These are phyloP conservation scores for Etheostoma spectabile DNA, from an alignment of 2,113 vertebrate species.

Conservation along the genomic window DNA sequence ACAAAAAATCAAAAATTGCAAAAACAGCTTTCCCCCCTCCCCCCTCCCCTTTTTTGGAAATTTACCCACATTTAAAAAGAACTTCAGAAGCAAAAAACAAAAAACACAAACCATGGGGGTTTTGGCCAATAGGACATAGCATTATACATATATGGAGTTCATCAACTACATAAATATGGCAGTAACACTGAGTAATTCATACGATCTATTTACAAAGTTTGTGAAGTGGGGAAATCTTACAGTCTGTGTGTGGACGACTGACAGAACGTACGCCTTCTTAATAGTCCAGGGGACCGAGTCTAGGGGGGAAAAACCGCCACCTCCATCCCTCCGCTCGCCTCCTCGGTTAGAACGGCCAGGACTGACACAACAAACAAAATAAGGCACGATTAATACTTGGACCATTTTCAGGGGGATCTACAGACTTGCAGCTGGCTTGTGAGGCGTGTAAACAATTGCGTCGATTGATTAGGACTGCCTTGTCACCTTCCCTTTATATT, in stretches of 20 bases:
- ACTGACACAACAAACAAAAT: slow-evolving; percentile 90
- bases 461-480: slow-evolving; percentile 74
- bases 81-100: slow-evolving; percentile 31
- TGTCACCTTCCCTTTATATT: slow-evolving; percentile 79
- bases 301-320: slow-evolving; percentile 35
- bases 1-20: slow-evolving; percentile 44
- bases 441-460: slow-evolving; percentile 82
- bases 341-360: slow-evolving; percentile 86
- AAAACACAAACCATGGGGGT: slow-evolving; percentile 78
- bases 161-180: slow-evolving; percentile 91
- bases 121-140: slow-evolving; percentile 92
- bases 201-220: slow-evolving; percentile 91
- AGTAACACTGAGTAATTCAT: slow-evolving; percentile 97
- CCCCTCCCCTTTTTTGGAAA: slow-evolving; percentile 46
- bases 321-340: slow-evolving; percentile 61
- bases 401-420: slow-evolving; percentile 82
- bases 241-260: slow-evolving; percentile 78
- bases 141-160: slow-evolving; percentile 86
- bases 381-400: slow-evolving; percentile 98
- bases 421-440: slow-evolving; percentile 84
- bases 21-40: slow-evolving; percentile 50
- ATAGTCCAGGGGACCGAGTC: slow-evolving; percentile 71
- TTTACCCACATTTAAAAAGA: slow-evolving; percentile 80
- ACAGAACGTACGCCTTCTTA: slow-evolving; percentile 79
- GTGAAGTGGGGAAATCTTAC: slow-evolving; percentile 84